Percentiles rank a stretch among this genome's conserved stretches.
Conservation (phyloP, 2,113 vertebrate genomes). For the Platysternon megacephalum region DNA sequence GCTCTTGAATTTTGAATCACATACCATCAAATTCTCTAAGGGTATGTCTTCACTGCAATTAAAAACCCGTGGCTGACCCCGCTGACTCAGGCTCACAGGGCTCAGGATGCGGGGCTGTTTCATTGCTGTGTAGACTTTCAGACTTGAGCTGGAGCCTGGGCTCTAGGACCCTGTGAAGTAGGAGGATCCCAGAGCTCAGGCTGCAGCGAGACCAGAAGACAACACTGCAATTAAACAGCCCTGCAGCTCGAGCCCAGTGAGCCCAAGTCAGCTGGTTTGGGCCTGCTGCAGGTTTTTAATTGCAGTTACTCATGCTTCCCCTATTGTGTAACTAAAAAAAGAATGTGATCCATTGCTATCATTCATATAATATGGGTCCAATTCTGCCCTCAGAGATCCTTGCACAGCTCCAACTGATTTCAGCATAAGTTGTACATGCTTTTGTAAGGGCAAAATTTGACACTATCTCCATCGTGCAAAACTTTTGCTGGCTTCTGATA, state of each 20-base stretch:
- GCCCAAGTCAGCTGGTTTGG: not conserved
- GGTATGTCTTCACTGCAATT: not conserved
- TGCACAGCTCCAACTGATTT: not conserved
- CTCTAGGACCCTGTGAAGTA: not conserved
- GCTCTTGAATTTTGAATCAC: not conserved
- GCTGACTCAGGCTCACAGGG: rapidly evolving
- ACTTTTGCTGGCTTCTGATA: not conserved
- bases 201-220: not conserved
- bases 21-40: not conserved
- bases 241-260: not conserved
- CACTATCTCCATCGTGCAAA: not conserved
- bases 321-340: not conserved
- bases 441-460: not conserved
- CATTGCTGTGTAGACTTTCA: not conserved
- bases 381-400: not conserved
- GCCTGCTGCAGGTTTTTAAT: not conserved
- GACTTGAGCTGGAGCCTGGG: not conserved
- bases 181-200: not conserved
- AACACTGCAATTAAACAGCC: not conserved
- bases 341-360: not conserved
- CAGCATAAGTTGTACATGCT: rapidly evolving
- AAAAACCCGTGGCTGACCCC: not conserved
- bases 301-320: not conserved
- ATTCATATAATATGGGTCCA: not conserved
- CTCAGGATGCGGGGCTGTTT: not conserved